Conservation (phyloP, 2,888 invertebrate genomes). For the Sesia apiformis region DNA sequence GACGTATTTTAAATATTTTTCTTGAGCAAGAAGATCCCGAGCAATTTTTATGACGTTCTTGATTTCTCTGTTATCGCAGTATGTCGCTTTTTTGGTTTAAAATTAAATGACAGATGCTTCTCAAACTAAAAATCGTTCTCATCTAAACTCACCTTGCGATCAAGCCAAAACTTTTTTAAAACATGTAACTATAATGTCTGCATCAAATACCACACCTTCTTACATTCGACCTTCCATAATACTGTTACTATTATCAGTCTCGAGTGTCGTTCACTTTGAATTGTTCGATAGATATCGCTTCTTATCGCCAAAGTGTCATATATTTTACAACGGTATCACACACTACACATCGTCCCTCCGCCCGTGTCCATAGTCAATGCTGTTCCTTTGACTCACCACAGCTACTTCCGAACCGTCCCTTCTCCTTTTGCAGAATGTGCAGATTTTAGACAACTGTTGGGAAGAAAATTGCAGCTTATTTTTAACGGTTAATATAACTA, state of each 20-base stretch:
- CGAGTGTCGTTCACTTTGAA: conserved; percentile 19
- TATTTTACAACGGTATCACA: background rate
- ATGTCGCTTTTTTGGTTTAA: background rate
- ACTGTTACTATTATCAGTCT: conserved; percentile 63
- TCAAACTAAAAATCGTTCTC: too few species aligned
- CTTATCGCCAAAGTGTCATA: background rate
- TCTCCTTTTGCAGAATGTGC: conserved; percentile 48
- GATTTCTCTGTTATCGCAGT: too few species aligned
- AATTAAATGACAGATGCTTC: background rate
- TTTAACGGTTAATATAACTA: too few species aligned
- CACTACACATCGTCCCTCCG: conserved; percentile 60
- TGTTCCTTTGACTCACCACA: conserved; percentile 63
- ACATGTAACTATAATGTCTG: background rate
- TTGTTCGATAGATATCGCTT: conserved; percentile 1
- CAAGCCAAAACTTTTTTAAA: background rate
- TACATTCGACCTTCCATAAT: conserved; percentile 26
- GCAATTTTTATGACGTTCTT: too few species aligned
- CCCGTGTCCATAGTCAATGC: conserved; percentile 46
- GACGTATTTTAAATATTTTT: too few species aligned
- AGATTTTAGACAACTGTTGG: conserved; percentile 49
- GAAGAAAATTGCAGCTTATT: conserved; percentile 5
- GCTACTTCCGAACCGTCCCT: conserved; percentile 56
- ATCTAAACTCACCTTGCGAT: background rate
- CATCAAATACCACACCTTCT: background rate
- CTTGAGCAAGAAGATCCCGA: too few species aligned